Base-by-base conservation (phyloP, 2,888 invertebrate species). In the Caenorhabditis sp. region DNA sequence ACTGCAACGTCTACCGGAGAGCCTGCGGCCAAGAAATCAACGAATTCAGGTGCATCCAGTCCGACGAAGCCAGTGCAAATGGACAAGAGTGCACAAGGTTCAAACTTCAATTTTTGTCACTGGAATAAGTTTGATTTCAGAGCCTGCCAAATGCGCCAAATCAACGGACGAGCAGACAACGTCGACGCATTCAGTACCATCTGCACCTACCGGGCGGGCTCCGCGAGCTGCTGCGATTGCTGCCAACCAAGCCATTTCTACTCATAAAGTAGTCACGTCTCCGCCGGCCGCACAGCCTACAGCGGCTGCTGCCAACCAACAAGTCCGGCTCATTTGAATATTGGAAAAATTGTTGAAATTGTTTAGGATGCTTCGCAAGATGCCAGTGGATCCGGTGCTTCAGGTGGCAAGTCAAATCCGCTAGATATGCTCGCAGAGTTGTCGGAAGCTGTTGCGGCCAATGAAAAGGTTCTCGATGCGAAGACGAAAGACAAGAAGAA, bases 211-310 rank as follows among this genome's bases (percentile, higher is more conserved):
- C 8, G 26, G 17, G n/a, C 37, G 73, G 15, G 50, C 74, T 27
- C 66, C 66, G 11, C 50, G 74, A 30, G 74, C 74, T 3, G 74
- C 74, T 7, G 74, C 74, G 1, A 26, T 74, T 7, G 74, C 74
- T 5, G 74, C 74, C n/a, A 74, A 74, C 35, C 59, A 66, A 4
- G 74, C 74, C 1, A 53, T 74, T 7, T 13, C 22, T 27, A 46
- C 46, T 55, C 46, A 55, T 6, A 55, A 55, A 6, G 43, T 24
- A 8, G n/a, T n/a, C n/a, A 11, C 39, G 13, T 27, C 46, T 15
- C 27, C 46, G 0, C 8, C 56, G 2, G 35, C 65, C 4, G 35
- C 53, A n/a, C 20, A 45, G 9, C 32, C 61, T 8, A 41, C 62
- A 30, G 9, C 52, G 2, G 50, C 22, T 15, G 7, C 24, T 2